Base-by-base conservation (phyloP, 2,888 invertebrate species). In the Corbicula japonica region DNA sequence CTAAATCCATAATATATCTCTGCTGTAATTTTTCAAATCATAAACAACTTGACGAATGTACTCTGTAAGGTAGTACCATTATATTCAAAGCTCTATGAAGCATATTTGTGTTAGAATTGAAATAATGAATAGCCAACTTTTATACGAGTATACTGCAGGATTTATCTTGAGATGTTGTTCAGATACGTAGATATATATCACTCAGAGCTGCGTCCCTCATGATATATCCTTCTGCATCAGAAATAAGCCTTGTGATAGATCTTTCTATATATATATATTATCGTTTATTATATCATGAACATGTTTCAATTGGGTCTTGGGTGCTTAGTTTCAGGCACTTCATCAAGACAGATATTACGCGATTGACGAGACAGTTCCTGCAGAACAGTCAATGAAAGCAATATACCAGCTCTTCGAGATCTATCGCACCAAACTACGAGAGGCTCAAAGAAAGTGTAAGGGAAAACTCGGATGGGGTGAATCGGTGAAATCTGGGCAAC, bases 401-500 rank as follows among this genome's bases (percentile, higher is more conserved):
- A 85, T 90, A 5, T 32, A 83, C 8, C 84, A 86, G 46, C 54
- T 84, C 61, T 83, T 88, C 69, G 85, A 88, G 10, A 79, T 80
- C 6, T 89, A 88, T 68, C 65, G 83, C 6, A 70, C 46, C 3
- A 79, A 78, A 30, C 54, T 89, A 26, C 48, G 79, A 5, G 70
- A 63, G n/a, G 77, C 80, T 4, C 87, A 88, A 78, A 35, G 56
- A 10, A 54, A 72, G 28, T 68, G 69, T 21, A 26, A 54, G 6
- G 68, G 52, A 5, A 63, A 60, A 15, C 4, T 85, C 12, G 46
- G 44, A 4, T 88, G 87, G 88, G 85, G 84, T 6, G 83, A 83
- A 54, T 85, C 90, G 1, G 85, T 90, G 0, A 84, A 81, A 48
- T 65, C 82, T 21, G 90, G 90, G 0, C 77, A 76, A 56, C 89